A percentile compares a stretch with the other conserved stretches of the same genome.
phyloP scores from a whole-genome alignment of 2,113 vertebrate genomes.

The Bolborhynchus lineola region DNA sequence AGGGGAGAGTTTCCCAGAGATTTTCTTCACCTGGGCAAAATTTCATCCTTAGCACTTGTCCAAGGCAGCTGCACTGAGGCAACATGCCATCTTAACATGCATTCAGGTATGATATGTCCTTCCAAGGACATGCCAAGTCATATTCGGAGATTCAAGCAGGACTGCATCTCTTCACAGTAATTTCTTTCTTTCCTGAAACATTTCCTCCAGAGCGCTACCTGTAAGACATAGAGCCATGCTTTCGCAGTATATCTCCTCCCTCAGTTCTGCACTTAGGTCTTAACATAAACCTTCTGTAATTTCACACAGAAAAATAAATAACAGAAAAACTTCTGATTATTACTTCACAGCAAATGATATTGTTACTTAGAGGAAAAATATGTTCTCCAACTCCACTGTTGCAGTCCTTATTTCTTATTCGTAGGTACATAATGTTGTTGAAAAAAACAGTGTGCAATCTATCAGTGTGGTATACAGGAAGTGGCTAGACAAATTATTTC shows the following conservation, averaged over 20 bases:
- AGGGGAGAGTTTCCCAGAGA: background rate
- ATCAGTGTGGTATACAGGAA: background rate
- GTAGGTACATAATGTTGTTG: background rate
- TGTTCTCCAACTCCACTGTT: background rate
- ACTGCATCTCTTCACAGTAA: background rate
- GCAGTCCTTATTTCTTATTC: background rate
- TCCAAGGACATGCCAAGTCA: background rate
- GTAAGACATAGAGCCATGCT: background rate
- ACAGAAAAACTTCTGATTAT: background rate
- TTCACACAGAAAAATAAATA: slow-evolving; percentile 6
- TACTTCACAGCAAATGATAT: background rate
- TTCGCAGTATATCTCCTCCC: background rate
- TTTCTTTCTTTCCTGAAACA: background rate
- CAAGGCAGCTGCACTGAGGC: background rate
- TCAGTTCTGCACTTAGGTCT: background rate
- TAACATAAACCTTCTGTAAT: background rate
- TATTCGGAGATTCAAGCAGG: background rate
- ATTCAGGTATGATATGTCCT: background rate
- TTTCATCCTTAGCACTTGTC: background rate
- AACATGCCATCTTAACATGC: background rate
- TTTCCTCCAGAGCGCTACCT: background rate
- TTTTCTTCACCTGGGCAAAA: background rate
- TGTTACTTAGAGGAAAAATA: background rate
- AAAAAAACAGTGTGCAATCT: background rate
- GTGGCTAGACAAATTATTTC: background rate